phyloP scores from a whole-genome alignment of 2,113 vertebrate species.

The Tachuris rubrigastra region DNA sequence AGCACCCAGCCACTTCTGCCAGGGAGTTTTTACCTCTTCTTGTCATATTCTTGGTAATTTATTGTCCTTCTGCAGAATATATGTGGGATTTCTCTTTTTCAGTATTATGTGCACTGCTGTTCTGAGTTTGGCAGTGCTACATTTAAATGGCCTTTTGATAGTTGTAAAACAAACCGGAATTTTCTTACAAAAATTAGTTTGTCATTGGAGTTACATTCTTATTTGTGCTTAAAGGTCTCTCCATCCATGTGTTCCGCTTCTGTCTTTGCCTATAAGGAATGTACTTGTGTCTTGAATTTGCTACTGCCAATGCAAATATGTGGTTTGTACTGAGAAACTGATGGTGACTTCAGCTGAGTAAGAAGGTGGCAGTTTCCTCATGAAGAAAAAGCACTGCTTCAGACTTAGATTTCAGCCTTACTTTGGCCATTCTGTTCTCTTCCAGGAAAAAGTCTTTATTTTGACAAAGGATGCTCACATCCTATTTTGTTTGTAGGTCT shows the following conservation, averaged over 20 bases:
- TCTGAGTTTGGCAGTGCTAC: background rate
- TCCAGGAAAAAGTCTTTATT: background rate
- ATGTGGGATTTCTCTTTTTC: background rate
- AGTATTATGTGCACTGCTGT: background rate
- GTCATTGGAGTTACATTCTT: background rate
- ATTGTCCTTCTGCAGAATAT: background rate
- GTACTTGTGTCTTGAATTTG: background rate
- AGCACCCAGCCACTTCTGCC: background rate
- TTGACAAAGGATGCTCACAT: background rate
- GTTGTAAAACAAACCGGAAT: background rate
- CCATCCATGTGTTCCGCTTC: background rate
- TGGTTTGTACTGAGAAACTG: background rate
- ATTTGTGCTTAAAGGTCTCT: background rate
- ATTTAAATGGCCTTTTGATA: background rate
- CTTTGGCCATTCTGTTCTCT: background rate
- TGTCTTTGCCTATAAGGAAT: background rate
- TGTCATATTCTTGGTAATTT: background rate
- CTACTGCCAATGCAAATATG: rapidly evolving
- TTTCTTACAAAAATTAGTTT: background rate
- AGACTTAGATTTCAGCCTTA: background rate
- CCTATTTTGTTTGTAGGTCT: background rate
- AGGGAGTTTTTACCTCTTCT: background rate
- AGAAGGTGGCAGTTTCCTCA: background rate
- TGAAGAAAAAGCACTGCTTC: background rate
- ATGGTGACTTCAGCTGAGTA: background rate